Evolutionary conservation across 1,140 invertebrate species (phyloP), one percentile per base, ranked within the genome.

Genomic region (Helicoverpa armigera): DNA sequence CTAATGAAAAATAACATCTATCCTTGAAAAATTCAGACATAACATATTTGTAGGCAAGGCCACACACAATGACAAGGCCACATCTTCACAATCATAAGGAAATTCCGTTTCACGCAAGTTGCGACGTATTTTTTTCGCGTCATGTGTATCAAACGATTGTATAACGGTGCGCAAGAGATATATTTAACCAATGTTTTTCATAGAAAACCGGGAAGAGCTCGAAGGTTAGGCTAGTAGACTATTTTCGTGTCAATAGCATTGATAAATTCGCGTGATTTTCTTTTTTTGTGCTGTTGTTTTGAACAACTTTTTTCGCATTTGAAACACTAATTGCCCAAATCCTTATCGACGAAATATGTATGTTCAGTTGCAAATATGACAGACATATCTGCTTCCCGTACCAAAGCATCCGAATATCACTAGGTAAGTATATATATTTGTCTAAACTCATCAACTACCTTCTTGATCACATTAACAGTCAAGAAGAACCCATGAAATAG

Each of bases 211-310:
- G 58, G 73, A 61, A 76, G 35, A 61, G 18, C 31, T 63, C 63
- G 58, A 76, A 5, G 73, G 73, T 76, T 48, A 51, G 63, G 10
- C 53, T 50, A 51, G 53, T n/a, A 0, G 29, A 63, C 73, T 76
- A 76, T 76, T 76, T 76, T 35, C 14, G 58, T 63, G 58, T 76
- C 58, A 51, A 76, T 76, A 63, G 14, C 48, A 53, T 61, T 75
- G 56, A 63, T 48, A 60, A 61, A 56, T 63, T 76, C 43, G 16
- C 11, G 18, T 63, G 31, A 29, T 61, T 7, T 43, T 14, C 43
- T 50, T 12, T 18, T 23, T 13, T 2, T 74, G 54, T 69, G 4
- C 18, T 69, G 16, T 18, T 18, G 4, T 69, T 43, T 43, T n/a
- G n/a, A n/a, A n/a, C 1, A 43, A 43, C 35, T 3, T 9, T 43